Evolutionary conservation across 2,888 invertebrate genomes (phyloP).

Genomic region (Polyommatus icarus): DNA sequence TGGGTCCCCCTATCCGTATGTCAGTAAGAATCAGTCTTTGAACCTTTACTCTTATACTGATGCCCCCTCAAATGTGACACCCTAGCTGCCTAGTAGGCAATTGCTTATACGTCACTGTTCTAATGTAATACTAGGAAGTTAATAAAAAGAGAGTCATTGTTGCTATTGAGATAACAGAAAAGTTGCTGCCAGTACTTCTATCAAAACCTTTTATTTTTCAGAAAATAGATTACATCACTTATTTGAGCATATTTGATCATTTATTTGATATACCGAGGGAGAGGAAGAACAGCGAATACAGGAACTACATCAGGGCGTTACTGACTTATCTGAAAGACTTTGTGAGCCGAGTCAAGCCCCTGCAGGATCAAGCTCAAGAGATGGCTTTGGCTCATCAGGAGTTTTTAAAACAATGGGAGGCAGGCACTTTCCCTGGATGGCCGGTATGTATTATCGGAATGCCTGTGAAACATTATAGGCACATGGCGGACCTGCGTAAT

Average conservation of each 20-base stretch:
- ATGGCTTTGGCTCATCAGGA: conserved; percentile 88
- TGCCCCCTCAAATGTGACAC: too few species aligned
- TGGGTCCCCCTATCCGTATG: too few species aligned
- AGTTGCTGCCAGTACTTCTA: too few species aligned
- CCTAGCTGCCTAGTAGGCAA: too few species aligned
- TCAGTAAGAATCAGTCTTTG: too few species aligned
- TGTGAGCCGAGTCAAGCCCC: conserved; percentile 90
- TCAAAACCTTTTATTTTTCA: conserved; percentile 50
- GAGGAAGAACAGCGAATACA: conserved; percentile 92
- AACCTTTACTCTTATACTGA: too few species aligned
- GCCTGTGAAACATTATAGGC: too few species aligned
- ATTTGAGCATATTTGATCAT: conserved; percentile 95
- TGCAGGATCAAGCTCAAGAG: conserved; percentile 90
- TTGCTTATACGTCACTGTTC: too few species aligned
- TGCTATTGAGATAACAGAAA: too few species aligned
- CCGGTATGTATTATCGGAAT: conserved; percentile 77
- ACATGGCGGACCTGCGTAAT: too few species aligned
- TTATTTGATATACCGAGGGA: conserved; percentile 97
- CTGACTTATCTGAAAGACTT: conserved; percentile 93
- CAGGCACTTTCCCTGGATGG: conserved; percentile 96
- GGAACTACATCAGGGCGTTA: conserved; percentile 90
- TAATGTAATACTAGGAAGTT: too few species aligned
- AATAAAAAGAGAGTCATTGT: too few species aligned
- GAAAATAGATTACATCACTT: conserved; percentile 97
- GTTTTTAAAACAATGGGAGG: conserved; percentile 93